Conservation (phyloP, 2,113 vertebrate genomes). For the Ifrita kowaldi region DNA sequence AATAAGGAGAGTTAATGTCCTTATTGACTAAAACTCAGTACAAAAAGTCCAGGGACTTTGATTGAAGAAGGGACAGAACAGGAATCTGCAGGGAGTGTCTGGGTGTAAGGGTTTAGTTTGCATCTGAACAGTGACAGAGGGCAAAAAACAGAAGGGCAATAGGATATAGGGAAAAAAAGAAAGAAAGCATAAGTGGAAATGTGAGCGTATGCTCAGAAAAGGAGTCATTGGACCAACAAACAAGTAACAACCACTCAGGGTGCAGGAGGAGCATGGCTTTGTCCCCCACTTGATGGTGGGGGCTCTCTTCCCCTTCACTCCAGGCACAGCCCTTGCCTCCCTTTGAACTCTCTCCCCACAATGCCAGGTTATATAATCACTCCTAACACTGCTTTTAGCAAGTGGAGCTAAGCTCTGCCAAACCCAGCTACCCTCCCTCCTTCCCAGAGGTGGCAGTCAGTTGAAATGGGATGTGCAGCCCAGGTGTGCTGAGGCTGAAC, state of each 20-base stretch:
- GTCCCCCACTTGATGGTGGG: fast-evolving
- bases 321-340: not conserved
- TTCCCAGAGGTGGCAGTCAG: not conserved
- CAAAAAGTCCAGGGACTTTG: not conserved
- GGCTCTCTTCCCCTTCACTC: not conserved
- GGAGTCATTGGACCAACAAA: not conserved
- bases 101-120: not conserved
- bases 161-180: not conserved
- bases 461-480: not conserved
- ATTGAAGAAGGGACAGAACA: not conserved
- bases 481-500: not conserved
- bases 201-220: not conserved
- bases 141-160: not conserved
- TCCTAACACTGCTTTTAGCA: not conserved
- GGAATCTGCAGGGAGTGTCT: not conserved
- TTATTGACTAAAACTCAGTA: not conserved
- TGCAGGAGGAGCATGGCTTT: not conserved
- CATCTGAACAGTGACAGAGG: not conserved
- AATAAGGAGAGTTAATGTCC: not conserved
- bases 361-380: not conserved
- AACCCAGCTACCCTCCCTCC: not conserved
- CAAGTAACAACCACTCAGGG: not conserved
- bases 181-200: not conserved
- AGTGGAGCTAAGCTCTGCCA: not conserved
- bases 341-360: fast-evolving